These are phyloP conservation scores for Helostoma temminkii DNA, from an alignment of 2,797 vertebrate species.

Conservation along the genomic window DNA sequence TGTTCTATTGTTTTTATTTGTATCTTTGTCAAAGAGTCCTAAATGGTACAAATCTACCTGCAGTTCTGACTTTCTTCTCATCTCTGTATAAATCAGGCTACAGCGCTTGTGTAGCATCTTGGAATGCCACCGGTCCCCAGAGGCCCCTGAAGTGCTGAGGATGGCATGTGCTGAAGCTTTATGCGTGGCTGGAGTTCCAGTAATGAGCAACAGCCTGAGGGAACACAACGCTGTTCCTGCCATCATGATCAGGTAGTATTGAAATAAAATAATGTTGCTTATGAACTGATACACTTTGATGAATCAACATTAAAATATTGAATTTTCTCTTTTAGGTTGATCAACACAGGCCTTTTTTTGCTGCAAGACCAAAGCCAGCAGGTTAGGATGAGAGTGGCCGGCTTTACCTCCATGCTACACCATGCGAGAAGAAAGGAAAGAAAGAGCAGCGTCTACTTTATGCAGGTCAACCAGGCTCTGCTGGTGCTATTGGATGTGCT, in stretches of 20 bases:
- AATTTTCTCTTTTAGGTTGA: slow-evolving; percentile 77
- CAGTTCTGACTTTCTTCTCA: slow-evolving; percentile 23
- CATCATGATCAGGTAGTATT: slow-evolving; percentile 79
- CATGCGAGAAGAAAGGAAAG: slow-evolving; percentile 19
- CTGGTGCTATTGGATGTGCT: slow-evolving; percentile 84
- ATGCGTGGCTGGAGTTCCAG: slow-evolving; percentile 66
- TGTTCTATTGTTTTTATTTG: background rate
- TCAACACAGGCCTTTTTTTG: slow-evolving; percentile 83
- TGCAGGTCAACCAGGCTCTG: slow-evolving; percentile 86
- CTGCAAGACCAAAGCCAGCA: slow-evolving; percentile 90
- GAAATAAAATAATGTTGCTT: background rate
- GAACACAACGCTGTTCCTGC: slow-evolving; percentile 8
- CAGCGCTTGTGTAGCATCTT: slow-evolving; percentile 83
- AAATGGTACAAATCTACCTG: background rate
- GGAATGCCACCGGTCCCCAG: slow-evolving; percentile 74
- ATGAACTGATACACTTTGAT: background rate
- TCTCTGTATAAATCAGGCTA: slow-evolving; percentile 56
- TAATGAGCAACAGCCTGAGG: slow-evolving; percentile 65
- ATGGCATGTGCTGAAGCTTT: slow-evolving; percentile 85
- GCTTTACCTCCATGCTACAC: slow-evolving; percentile 81
- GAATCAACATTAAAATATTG: background rate
- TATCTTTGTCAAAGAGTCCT: background rate
- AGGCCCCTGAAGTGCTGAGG: slow-evolving; percentile 82
- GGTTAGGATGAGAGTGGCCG: slow-evolving; percentile 83
- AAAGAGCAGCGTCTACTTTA: slow-evolving; percentile 50